A percentile compares a stretch with the other conserved stretches of the same genome.
phyloP scores from a whole-genome alignment of 2,888 invertebrate species.

The Andrena marginata region DNA sequence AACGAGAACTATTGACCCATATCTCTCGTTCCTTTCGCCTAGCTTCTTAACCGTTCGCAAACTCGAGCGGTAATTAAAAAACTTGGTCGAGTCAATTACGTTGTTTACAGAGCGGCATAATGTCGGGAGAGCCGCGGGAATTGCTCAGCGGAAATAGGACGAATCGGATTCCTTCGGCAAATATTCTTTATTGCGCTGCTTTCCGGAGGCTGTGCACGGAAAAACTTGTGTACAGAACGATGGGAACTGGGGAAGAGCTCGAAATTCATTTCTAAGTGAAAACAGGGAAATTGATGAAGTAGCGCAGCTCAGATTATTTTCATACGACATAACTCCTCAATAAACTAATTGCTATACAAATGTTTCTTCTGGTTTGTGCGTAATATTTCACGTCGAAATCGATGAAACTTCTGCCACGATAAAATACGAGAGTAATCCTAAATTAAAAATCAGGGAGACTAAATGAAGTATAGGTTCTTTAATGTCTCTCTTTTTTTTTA shows the following conservation, averaged over 20 bases:
- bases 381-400: too few relatives aligned
- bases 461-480: too few relatives aligned
- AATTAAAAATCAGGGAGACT: too few relatives aligned
- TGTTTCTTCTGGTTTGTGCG: too few relatives aligned
- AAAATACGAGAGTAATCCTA: too few relatives aligned
- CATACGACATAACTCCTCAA: background rate
- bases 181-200: background rate
- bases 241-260: conserved; percentile 1
- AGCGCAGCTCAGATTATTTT: background rate
- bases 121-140: background rate
- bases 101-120: conserved; percentile 14
- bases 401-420: too few relatives aligned
- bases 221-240: background rate
- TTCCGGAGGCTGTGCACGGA: background rate
- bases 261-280: conserved; percentile 1
- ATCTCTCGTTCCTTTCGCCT: conserved; percentile 13
- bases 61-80: conserved; percentile 45
- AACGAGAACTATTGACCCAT: conserved; percentile 55
- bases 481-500: too few relatives aligned
- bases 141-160: background rate
- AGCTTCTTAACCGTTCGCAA: conserved; percentile 16
- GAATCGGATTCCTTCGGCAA: conserved; percentile 9
- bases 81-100: conserved; percentile 32
- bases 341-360: too few relatives aligned
- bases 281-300: background rate